Evolutionary conservation across 2,113 vertebrate species (phyloP).

Genomic region (Stomatorhinus ivindoensis): DNA sequence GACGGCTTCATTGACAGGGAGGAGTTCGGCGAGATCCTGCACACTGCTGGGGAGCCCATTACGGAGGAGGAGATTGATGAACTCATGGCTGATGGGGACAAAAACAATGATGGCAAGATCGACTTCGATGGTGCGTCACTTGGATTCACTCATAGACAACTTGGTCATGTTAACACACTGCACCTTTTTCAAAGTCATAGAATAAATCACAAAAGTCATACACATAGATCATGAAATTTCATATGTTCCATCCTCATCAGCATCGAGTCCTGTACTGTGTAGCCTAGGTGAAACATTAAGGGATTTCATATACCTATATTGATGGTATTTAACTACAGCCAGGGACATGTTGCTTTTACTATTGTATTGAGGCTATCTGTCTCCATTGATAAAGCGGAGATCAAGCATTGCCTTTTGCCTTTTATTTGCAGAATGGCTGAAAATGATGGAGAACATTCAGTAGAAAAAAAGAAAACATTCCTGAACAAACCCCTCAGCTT

Average conservation of each 20-base stretch:
- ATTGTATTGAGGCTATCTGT: neutral
- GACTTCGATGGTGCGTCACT: conserved; percentile 65
- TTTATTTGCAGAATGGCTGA: conserved; percentile 58
- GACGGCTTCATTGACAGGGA: conserved; percentile 66
- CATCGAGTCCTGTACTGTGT: neutral
- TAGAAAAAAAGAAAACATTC: conserved; percentile 47
- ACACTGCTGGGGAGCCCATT: conserved; percentile 51
- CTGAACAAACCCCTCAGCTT: conserved; percentile 20
- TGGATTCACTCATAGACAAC: neutral
- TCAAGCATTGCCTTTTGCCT: neutral
- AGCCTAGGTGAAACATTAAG: neutral
- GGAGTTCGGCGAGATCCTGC: conserved; percentile 61
- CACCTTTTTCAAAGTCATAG: neutral
- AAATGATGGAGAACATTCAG: conserved; percentile 69
- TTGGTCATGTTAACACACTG: neutral
- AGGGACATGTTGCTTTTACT: neutral
- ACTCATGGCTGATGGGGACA: conserved; percentile 62
- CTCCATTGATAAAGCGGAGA: neutral
- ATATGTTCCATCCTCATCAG: neutral
- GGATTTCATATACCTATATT: neutral
- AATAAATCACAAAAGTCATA: neutral
- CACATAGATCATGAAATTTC: neutral
- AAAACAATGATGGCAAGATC: conserved; percentile 66
- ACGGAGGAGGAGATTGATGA: conserved; percentile 67
- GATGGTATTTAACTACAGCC: neutral